phyloP scores from a whole-genome alignment of 2,888 invertebrate genomes.

The Ectropis crepuscularia region DNA sequence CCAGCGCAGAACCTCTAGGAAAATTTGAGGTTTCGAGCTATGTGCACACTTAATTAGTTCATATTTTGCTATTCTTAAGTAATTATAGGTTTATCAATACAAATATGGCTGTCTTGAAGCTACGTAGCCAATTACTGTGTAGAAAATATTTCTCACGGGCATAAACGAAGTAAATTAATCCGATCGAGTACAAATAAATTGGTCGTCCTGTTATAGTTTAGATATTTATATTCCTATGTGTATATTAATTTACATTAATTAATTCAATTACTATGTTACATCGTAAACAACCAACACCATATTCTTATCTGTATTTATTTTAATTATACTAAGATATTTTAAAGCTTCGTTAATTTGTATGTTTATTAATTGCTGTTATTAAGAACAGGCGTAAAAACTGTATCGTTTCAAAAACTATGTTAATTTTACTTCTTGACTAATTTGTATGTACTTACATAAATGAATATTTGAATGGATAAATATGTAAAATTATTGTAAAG shows the following conservation, averaged over 20 bases:
- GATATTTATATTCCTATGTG: conserved; percentile 3
- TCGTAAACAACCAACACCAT: conserved; percentile 5
- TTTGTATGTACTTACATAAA: background rate
- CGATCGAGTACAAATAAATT: background rate
- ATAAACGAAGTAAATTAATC: background rate
- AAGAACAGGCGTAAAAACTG: conserved; percentile 31
- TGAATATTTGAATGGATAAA: too few species aligned
- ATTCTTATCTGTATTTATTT: background rate
- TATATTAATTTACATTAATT: background rate
- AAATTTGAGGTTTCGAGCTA: too few species aligned
- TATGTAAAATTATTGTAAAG: too few species aligned
- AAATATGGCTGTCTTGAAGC: too few species aligned
- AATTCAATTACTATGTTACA: conserved; percentile 2
- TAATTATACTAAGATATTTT: background rate
- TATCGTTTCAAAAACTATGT: conserved; percentile 28
- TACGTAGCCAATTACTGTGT: background rate
- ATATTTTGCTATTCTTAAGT: too few species aligned
- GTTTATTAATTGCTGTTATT: conserved; percentile 32
- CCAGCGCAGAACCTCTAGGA: too few species aligned
- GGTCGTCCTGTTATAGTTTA: background rate
- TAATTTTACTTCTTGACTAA: conserved; percentile 3
- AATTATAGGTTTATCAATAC: too few species aligned
- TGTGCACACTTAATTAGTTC: too few species aligned
- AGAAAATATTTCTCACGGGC: conserved; percentile 3
- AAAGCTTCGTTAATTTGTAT: background rate